These are phyloP conservation scores for Rhagophthalmus giganteus DNA, from an alignment of 2,888 invertebrate genomes.

Conservation along the genomic window DNA sequence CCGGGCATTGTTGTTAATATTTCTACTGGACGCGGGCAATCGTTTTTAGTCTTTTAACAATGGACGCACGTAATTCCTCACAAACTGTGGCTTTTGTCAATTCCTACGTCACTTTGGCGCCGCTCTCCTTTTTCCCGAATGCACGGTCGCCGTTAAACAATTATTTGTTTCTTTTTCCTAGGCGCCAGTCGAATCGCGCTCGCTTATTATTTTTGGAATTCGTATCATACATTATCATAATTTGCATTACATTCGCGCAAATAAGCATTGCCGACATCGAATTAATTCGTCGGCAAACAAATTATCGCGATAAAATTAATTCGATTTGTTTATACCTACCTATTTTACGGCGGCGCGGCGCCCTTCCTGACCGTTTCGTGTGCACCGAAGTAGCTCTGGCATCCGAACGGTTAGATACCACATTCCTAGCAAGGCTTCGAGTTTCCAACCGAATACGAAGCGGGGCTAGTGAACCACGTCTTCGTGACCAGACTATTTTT, in stretches of 20 bases:
- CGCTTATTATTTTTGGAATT: slow-evolving; percentile 30
- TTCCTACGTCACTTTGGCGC: slow-evolving; percentile 26
- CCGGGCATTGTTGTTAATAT: slow-evolving; percentile 38
- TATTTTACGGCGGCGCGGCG: no score
- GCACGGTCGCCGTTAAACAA: slow-evolving; percentile 26
- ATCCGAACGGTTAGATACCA: neutral
- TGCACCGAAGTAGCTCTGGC: no score
- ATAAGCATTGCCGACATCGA: slow-evolving; percentile 22
- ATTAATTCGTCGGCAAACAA: slow-evolving; percentile 17
- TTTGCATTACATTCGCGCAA: slow-evolving; percentile 28
- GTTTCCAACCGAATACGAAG: no score
- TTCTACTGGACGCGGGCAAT: slow-evolving; percentile 20
- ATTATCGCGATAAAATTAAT: no score
- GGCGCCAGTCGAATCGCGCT: slow-evolving; percentile 30
- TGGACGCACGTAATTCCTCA: slow-evolving; percentile 18
- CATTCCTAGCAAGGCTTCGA: no score
- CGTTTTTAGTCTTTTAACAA: slow-evolving; percentile 35
- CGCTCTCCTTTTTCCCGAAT: slow-evolving; percentile 24
- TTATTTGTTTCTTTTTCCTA: slow-evolving; percentile 26
- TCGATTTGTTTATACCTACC: no score
- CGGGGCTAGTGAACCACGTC: no score
- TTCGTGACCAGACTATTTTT: no score
- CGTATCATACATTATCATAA: slow-evolving; percentile 31
- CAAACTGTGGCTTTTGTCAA: slow-evolving; percentile 22
- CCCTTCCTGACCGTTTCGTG: no score